phyloP scores from a whole-genome alignment of 2,113 vertebrate species.

The Zosterops lateralis region DNA sequence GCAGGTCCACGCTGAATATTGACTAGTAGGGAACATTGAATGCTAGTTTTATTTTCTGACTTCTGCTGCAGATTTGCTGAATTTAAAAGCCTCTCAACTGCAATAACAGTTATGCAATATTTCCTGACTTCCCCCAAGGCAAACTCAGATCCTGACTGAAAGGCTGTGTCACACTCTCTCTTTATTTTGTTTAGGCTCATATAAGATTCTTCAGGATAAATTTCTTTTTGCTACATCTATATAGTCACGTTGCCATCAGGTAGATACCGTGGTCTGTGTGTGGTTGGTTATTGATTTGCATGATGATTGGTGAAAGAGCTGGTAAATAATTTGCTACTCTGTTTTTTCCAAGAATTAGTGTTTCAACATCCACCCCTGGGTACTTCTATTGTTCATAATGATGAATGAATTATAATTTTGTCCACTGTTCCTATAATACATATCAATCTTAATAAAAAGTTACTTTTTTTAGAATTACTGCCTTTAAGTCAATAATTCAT shows the following conservation, averaged over 20 bases:
- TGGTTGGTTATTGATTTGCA: background rate
- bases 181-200: background rate
- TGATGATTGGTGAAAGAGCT: background rate
- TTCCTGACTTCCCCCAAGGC: background rate
- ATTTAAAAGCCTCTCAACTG: background rate
- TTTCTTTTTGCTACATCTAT: background rate
- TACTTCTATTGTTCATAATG: background rate
- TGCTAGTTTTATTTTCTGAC: background rate
- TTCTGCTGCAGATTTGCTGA: background rate
- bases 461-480: background rate
- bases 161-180: background rate
- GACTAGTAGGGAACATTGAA: background rate
- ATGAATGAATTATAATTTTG: background rate
- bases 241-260: background rate
- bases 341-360: background rate
- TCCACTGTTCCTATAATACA: background rate
- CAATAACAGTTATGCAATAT: background rate
- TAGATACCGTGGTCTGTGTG: background rate
- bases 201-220: background rate
- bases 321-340: background rate
- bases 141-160: background rate
- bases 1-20: background rate
- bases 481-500: background rate
- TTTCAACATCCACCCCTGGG: background rate
- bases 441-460: background rate